Evolutionary conservation across 2,888 invertebrate species (phyloP).

Genomic region (Slavum lentiscoides): DNA sequence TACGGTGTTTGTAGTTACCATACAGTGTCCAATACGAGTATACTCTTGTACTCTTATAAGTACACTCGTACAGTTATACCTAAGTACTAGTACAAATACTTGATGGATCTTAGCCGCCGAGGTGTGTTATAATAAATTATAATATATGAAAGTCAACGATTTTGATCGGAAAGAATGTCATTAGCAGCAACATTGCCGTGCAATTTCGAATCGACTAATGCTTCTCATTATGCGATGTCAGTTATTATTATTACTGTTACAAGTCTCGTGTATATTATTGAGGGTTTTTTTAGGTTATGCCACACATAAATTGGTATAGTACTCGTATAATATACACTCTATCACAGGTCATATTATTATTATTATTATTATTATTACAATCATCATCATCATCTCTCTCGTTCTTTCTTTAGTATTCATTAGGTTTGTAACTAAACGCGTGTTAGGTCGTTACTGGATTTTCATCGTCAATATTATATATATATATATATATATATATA

Average conservation of each 20-base stretch:
- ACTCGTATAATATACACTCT: neutral
- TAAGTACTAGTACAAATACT: neutral
- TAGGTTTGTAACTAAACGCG: neutral
- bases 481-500: neutral
- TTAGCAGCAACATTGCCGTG: neutral
- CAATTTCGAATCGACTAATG: slow-evolving; percentile 29
- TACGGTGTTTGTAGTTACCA: no score
- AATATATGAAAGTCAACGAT: neutral
- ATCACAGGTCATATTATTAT: slow-evolving; percentile 3
- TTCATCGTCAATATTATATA: neutral
- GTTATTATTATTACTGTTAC: slow-evolving; percentile 7
- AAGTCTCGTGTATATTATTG: neutral
- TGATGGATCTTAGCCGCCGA: neutral
- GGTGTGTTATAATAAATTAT: neutral
- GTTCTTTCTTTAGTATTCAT: slow-evolving; percentile 3
- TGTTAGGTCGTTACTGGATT: slow-evolving; percentile 30
- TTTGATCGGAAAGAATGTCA: slow-evolving; percentile 19
- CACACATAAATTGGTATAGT: neutral
- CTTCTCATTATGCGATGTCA: slow-evolving; percentile 14
- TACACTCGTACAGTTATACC: neutral
- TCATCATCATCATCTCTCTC: neutral
- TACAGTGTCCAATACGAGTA: no score
- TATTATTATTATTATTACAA: slow-evolving; percentile 1
- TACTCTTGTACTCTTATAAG: neutral
- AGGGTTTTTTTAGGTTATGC: slow-evolving; percentile 22